A percentile compares a stretch with the other conserved stretches of the same genome.
Evolutionary conservation across 2,888 invertebrate species (phyloP).

Genomic region (Galerucella calmariensis): DNA sequence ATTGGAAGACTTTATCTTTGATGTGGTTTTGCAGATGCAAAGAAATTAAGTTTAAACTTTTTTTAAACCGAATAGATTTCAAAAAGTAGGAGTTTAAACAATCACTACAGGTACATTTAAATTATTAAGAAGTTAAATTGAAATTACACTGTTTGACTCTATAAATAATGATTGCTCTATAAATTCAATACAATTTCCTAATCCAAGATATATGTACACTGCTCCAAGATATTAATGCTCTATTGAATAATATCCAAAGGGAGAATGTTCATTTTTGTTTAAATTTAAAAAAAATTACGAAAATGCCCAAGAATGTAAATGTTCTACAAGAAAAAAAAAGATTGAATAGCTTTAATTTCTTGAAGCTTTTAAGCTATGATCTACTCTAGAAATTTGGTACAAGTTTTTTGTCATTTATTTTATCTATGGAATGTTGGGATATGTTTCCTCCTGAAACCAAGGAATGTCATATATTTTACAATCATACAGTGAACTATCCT

Average conservation of each 20-base stretch:
- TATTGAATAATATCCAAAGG: neutral
- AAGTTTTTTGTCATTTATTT: constrained; percentile 1
- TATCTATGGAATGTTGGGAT: neutral
- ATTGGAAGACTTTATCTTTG: too few relatives aligned
- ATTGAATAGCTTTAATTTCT: neutral
- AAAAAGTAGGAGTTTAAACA: neutral
- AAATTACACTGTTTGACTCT: too few relatives aligned
- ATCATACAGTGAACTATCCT: neutral
- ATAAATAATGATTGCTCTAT: too few relatives aligned
- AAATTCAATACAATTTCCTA: too few relatives aligned
- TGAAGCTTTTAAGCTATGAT: neutral
- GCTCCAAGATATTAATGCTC: neutral
- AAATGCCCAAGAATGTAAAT: neutral
- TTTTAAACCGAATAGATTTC: too few relatives aligned
- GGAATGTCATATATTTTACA: neutral
- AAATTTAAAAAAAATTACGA: neutral
- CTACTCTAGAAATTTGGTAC: neutral
- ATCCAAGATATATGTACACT: neutral
- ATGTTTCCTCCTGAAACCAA: neutral
- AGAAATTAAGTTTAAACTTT: neutral
- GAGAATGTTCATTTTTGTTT: neutral
- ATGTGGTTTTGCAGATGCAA: neutral
- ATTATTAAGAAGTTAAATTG: neutral
- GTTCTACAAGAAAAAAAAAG: neutral
- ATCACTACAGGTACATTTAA: neutral